These are phyloP conservation scores for Galerucella pusilla DNA, from an alignment of 2,888 invertebrate genomes.

Conservation along the genomic window DNA sequence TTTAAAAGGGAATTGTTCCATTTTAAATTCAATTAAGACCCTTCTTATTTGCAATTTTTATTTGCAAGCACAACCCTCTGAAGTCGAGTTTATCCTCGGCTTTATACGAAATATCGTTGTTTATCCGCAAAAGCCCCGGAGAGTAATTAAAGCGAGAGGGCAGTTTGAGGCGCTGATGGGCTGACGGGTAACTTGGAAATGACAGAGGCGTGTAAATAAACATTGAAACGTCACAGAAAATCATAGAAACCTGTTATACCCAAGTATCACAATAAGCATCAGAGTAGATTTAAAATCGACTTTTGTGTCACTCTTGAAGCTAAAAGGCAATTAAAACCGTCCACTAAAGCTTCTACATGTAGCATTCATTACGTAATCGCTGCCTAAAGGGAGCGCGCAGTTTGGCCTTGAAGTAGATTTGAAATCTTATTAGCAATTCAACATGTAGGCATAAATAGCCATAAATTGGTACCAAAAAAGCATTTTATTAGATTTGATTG, in stretches of 20 bases:
- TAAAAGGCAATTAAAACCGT: too few relatives aligned
- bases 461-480: too few relatives aligned
- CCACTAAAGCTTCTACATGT: too few relatives aligned
- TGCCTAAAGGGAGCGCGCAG: too few relatives aligned
- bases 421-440: too few relatives aligned
- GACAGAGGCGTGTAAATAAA: not conserved
- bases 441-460: too few relatives aligned
- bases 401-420: too few relatives aligned
- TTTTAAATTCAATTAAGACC: constrained; percentile 21
- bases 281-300: too few relatives aligned
- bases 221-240: not conserved
- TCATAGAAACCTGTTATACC: not conserved
- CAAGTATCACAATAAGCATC: too few relatives aligned
- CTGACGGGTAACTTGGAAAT: not conserved
- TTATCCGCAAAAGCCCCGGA: constrained; percentile 38
- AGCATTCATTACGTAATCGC: too few relatives aligned
- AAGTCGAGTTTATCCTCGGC: constrained; percentile 28
- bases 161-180: constrained; percentile 11
- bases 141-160: constrained; percentile 45
- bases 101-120: constrained; percentile 37
- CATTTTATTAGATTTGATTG: too few relatives aligned
- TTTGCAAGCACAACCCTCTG: constrained; percentile 23
- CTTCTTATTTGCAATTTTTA: constrained; percentile 34
- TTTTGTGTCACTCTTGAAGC: too few relatives aligned
- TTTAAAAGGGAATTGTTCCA: not conserved